These are phyloP conservation scores for Sinonovacula constricta DNA, from an alignment of 1,140 invertebrate species.

Conservation along the genomic window DNA sequence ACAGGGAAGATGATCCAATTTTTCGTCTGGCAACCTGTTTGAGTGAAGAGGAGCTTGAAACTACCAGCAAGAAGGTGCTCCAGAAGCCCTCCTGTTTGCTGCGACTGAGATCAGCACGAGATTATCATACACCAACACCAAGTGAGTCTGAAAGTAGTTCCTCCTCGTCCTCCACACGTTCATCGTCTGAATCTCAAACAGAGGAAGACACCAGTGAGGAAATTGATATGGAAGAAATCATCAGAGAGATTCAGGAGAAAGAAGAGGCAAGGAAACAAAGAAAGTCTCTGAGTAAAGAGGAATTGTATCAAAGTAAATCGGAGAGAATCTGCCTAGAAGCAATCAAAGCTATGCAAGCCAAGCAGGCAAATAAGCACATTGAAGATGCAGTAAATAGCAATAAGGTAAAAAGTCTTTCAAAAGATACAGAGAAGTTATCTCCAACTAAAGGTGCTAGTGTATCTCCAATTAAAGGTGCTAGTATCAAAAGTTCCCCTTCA, in stretches of 20 bases:
- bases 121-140: slow-evolving; percentile 33
- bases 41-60: slow-evolving; percentile 57
- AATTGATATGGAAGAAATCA: background rate
- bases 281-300: background rate
- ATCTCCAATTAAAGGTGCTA: no score
- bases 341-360: slow-evolving; percentile 48
- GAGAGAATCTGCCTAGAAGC: slow-evolving; percentile 43
- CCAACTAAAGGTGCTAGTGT: no score
- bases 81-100: slow-evolving; percentile 45
- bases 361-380: slow-evolving; percentile 28
- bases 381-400: no score
- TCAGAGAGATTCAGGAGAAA: background rate
- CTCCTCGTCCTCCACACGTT: background rate
- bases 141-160: slow-evolving; percentile 30
- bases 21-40: slow-evolving; percentile 88
- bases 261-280: background rate
- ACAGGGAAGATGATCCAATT: slow-evolving; percentile 87
- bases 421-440: no score
- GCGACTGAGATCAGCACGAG: background rate
- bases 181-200: slow-evolving; percentile 2
- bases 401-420: no score
- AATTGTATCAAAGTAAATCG: slow-evolving; percentile 32
- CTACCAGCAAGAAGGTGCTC: slow-evolving; percentile 72
- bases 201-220: slow-evolving; percentile 5
- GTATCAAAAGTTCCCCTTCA: no score